A percentile compares a stretch with the other conserved stretches of the same genome.
These are phyloP conservation scores for Hydrozoanthus gracilis DNA, from an alignment of 92 coral and sea anemone species.

Conservation along the genomic window DNA sequence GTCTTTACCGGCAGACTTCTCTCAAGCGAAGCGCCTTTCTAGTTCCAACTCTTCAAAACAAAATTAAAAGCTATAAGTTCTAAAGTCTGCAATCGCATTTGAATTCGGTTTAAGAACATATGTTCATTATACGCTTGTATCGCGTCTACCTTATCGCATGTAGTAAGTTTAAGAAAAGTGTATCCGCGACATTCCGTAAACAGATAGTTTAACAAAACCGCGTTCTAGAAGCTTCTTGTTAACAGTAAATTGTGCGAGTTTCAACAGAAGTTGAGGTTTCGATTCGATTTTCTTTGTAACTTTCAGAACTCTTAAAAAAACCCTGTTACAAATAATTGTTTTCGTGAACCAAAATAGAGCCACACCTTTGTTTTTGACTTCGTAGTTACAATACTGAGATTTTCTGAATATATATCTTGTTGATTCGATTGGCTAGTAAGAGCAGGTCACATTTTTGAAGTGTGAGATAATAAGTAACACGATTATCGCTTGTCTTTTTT, in stretches of 20 bases:
- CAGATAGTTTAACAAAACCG: too few relatives aligned
- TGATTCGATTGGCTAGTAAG: background rate
- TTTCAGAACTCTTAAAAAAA: background rate
- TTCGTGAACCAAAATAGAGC: background rate
- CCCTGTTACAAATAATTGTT: background rate
- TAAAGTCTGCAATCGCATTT: background rate
- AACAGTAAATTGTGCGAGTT: too few relatives aligned
- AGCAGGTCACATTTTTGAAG: constrained; percentile 74
- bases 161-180: too few relatives aligned
- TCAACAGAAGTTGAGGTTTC: background rate
- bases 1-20: background rate
- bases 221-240: too few relatives aligned
- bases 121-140: too few relatives aligned
- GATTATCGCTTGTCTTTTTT: constrained; percentile 9
- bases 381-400: background rate
- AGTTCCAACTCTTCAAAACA: background rate
- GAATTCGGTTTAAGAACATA: too few relatives aligned
- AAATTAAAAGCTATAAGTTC: background rate
- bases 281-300: background rate
- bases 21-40: background rate
- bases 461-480: constrained; percentile 72
- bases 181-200: too few relatives aligned
- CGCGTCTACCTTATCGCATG: too few relatives aligned
- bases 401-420: background rate
- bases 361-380: background rate